Base-by-base conservation (phyloP, 1,140 invertebrate species). In the Drosophila watanabei region DNA sequence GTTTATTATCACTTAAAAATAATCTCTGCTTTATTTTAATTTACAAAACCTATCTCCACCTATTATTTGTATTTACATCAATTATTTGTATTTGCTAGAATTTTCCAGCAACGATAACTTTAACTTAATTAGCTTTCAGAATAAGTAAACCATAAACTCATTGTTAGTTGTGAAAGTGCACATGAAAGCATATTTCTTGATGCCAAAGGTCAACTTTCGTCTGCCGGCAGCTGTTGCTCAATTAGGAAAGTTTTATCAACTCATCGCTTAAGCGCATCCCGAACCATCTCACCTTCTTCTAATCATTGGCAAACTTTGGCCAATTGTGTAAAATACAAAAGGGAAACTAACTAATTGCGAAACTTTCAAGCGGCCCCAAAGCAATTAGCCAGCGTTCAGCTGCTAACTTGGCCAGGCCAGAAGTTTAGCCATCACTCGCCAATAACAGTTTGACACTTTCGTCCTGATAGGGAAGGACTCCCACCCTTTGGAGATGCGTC, bases 301-400 rank as follows among this genome's bases (percentile, higher is more conserved):
- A 39, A 24, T 43, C 32, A 61, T 78, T 61, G 39, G 28, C 13
- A 60, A 78, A 78, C 63, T 78, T 69, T 41, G 4, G 10, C 13
- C 41, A 24, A 78, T 78, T 61, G 46, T 49, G 43, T 45, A 32
- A 46, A 70, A 54, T 76, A 41, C 48, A 18, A 57, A 28, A n/a
- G 51, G 28, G 14, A 78, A 78, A 62, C 54, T 68, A 41, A 49
- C 41, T 78, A 78, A 78, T 78, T 61, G 75, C 63, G 4, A 61
- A 78, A 61, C 64, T 78, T 78, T 54, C 32, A 45, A 35, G 11
- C 41, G 32, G 14, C 32, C 49, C 52, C 37, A 69, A 61, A 43
- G 75, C 75, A 78, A 78, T 78, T 69, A 78, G 70, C 39, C 48
- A 24, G 32, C 46, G 48, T 57, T 59, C 30, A 30, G 41, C 35